Evolutionary conservation across 2,113 vertebrate species (phyloP).

Genomic region (Psittacara wagleri): DNA sequence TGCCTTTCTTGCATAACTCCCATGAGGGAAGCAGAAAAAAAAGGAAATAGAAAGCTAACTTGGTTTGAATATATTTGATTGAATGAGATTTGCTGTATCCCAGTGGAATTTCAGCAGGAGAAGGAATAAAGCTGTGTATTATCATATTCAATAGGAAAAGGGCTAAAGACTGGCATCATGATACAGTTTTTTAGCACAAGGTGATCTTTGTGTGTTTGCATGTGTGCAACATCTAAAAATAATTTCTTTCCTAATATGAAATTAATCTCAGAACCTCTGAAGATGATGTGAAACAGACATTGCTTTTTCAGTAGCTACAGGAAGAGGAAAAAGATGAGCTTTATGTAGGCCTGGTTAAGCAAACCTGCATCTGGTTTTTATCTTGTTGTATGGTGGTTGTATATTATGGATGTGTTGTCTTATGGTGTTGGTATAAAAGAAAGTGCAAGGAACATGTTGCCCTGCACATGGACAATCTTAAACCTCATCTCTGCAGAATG

Average conservation of each 20-base stretch:
- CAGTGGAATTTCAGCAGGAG: background rate
- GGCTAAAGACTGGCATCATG: background rate
- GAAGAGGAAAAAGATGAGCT: background rate
- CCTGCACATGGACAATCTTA: fast-evolving
- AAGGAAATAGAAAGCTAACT: background rate
- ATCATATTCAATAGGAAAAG: background rate
- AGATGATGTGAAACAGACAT: background rate
- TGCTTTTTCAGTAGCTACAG: background rate
- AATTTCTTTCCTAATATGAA: background rate
- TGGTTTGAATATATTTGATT: background rate
- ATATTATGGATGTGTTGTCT: background rate
- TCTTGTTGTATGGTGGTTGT: background rate
- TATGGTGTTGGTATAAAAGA: background rate
- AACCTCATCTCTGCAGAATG: background rate
- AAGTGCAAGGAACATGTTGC: background rate
- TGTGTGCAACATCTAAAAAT: background rate
- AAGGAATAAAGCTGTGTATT: background rate
- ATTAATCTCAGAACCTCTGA: background rate
- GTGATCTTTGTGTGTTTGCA: background rate
- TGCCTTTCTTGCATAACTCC: background rate
- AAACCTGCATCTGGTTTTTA: background rate
- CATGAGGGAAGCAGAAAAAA: background rate
- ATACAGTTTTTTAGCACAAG: background rate
- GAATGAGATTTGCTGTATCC: background rate
- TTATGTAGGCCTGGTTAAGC: background rate